Conservation (phyloP, 1,140 invertebrate genomes). For the Papilio xuthus region DNA sequence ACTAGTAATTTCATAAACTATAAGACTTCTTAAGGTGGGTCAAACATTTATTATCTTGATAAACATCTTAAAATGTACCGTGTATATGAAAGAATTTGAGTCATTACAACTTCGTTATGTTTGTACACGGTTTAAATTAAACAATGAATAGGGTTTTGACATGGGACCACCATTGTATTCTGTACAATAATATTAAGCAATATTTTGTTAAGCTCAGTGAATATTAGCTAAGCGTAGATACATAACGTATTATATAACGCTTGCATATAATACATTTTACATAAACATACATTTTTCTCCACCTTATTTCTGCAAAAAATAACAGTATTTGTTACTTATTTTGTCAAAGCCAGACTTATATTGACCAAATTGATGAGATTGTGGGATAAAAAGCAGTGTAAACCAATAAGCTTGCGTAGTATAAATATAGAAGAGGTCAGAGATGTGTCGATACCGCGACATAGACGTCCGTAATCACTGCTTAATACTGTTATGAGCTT, state of each 20-base stretch:
- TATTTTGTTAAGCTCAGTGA: neutral
- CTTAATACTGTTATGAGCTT: no score
- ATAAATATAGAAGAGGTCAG: no score
- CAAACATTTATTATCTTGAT: no score
- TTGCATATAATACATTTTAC: neutral
- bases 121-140: neutral
- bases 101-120: neutral
- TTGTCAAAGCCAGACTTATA: no score
- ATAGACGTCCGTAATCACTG: no score
- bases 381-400: no score
- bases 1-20: neutral
- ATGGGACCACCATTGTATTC: constrained; percentile 1
- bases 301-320: no score
- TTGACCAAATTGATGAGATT: no score
- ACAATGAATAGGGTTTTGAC: neutral
- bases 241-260: neutral
- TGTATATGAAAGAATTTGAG: neutral
- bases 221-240: neutral
- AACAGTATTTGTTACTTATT: no score
- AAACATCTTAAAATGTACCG: neutral
- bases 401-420: no score
- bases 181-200: neutral
- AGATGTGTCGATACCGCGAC: no score
- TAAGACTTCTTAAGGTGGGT: no score
- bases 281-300: neutral